Evolutionary conservation across 2,113 vertebrate species (phyloP).

Genomic region (Nothocercus nigrocapillus): DNA sequence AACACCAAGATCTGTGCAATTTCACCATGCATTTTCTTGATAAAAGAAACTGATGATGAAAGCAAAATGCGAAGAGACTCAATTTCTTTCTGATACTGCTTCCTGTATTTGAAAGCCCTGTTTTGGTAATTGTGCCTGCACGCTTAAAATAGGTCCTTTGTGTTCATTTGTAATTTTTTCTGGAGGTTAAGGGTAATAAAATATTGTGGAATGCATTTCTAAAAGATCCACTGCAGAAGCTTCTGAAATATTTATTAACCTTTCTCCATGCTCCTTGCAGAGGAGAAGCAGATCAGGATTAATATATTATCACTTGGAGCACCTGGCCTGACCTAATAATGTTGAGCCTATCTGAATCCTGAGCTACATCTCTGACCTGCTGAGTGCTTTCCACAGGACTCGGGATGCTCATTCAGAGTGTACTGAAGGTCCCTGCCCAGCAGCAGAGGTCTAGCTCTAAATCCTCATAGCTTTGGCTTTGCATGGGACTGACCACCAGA

Average conservation of each 20-base stretch:
- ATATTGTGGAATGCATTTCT: not conserved
- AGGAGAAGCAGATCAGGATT: not conserved
- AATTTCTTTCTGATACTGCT: not conserved
- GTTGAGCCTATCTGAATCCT: not conserved
- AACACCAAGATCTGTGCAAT: not conserved
- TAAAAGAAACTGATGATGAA: not conserved
- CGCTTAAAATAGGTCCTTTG: not conserved
- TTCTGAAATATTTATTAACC: conserved; percentile 37
- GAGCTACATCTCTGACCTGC: not conserved
- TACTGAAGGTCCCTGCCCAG: not conserved
- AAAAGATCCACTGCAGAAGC: not conserved
- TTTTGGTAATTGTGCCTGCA: not conserved
- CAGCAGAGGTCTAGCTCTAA: rapidly evolving
- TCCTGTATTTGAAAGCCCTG: not conserved
- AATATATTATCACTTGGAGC: not conserved
- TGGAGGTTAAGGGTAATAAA: not conserved
- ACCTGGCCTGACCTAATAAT: not conserved
- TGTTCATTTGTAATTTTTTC: conserved; percentile 6
- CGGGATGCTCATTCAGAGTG: not conserved
- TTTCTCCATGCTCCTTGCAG: not conserved
- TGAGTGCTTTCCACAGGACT: not conserved
- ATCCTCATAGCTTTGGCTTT: not conserved
- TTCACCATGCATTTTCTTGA: not conserved
- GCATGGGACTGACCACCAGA: not conserved
- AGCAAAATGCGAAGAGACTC: not conserved